Evolutionary conservation across 2,888 invertebrate species (phyloP).

Genomic region (Eurytoma californica): DNA sequence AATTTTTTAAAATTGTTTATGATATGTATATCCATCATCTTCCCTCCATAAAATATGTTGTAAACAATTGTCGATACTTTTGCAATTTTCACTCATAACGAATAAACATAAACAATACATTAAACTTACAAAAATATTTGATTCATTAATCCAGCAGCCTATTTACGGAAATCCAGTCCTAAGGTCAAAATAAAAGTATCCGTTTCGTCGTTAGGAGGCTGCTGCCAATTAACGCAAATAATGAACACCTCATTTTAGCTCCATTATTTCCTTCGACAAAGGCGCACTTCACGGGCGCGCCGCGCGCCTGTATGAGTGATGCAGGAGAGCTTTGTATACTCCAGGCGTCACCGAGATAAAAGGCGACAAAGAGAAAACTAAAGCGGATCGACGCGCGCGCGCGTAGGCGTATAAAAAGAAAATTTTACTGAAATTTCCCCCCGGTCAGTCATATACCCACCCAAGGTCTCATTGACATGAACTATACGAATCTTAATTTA

Average conservation of each 20-base stretch:
- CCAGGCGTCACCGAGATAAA: background rate
- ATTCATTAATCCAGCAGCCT: too few relatives aligned
- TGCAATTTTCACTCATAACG: constrained; percentile 26
- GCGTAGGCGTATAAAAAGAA: background rate
- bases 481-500: background rate
- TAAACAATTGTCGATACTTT: background rate
- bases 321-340: background rate
- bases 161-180: too few relatives aligned
- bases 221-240: constrained; percentile 25
- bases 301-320: too few relatives aligned
- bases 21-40: constrained; percentile 12
- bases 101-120: constrained; percentile 39
- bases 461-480: background rate
- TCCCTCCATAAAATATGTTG: too few relatives aligned
- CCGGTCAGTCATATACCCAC: background rate
- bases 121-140: background rate
- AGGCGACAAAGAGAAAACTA: background rate
- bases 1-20: constrained; percentile 39
- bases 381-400: too few relatives aligned
- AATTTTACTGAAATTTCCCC: too few relatives aligned
- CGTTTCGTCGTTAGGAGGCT: background rate
- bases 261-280: constrained; percentile 11
- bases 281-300: background rate
- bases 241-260: constrained; percentile 12
- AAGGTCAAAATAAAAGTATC: background rate